A percentile compares a stretch with the other conserved stretches of the same genome.
These are phyloP conservation scores for Maniola hyperantus DNA, from an alignment of 2,888 invertebrate species.

Conservation along the genomic window DNA sequence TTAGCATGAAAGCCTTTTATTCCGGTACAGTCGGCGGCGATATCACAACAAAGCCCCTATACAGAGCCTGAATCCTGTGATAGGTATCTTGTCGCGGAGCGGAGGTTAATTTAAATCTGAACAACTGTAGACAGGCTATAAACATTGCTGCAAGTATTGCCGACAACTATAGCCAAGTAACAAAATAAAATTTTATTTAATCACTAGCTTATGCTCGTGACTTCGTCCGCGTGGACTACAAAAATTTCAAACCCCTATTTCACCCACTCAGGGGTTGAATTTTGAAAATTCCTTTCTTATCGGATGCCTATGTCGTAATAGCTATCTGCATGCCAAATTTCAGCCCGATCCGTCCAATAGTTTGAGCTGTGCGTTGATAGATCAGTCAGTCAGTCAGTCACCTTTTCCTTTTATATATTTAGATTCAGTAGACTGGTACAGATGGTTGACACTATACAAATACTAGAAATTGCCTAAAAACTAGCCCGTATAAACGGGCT, in stretches of 20 bases:
- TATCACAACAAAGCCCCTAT: slow-evolving; percentile 37
- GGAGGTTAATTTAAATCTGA: slow-evolving; percentile 19
- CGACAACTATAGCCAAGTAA: not conserved
- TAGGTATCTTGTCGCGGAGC: slow-evolving; percentile 35
- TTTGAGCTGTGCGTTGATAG: no score
- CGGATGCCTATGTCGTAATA: no score
- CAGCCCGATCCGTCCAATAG: no score
- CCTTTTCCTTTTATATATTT: no score
- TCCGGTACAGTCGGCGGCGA: slow-evolving; percentile 20
- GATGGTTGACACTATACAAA: not conserved
- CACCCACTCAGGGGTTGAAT: no score
- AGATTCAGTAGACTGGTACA: not conserved
- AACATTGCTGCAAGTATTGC: not conserved
- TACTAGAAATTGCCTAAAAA: not conserved
- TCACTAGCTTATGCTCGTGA: no score
- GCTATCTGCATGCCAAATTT: no score
- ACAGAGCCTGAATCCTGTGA: slow-evolving; percentile 33
- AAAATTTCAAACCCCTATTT: no score
- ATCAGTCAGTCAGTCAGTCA: no score
- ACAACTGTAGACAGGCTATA: not conserved
- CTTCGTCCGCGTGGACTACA: no score
- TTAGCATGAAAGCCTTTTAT: slow-evolving; percentile 22
- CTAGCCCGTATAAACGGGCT: not conserved
- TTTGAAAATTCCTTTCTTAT: no score
- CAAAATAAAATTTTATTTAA: not conserved